A percentile compares a stretch with the other conserved stretches of the same genome.
Conservation (phyloP, 1,140 invertebrate genomes). For the Drosophila pandora region DNA sequence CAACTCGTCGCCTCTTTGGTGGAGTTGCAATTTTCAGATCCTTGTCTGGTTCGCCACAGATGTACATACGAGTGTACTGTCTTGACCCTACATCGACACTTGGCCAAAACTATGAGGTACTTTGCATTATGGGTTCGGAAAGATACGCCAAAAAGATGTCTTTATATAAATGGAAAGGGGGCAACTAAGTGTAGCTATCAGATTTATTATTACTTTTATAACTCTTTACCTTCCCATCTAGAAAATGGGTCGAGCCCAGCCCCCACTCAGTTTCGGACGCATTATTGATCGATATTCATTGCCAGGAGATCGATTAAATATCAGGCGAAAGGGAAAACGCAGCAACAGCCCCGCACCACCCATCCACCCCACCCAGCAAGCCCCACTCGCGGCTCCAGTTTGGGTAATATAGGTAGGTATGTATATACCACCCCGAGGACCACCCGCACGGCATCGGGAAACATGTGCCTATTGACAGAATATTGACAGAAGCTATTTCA, state of each 20-base stretch:
- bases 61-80: slow-evolving; percentile 41
- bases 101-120: slow-evolving; percentile 26
- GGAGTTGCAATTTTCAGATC: slow-evolving; percentile 52
- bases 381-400: slow-evolving; percentile 11
- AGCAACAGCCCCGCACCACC: slow-evolving; percentile 16
- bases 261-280: slow-evolving; percentile 33
- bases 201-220: neutral
- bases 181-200: neutral
- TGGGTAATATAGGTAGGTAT: slow-evolving; percentile 11
- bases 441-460: slow-evolving; percentile 57
- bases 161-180: slow-evolving; percentile 21
- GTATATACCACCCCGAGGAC: slow-evolving; percentile 20
- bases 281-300: slow-evolving; percentile 43
- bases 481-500: slow-evolving; percentile 83
- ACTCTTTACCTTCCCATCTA: neutral
- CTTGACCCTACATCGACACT: slow-evolving; percentile 44
- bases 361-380: neutral
- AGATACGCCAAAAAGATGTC: slow-evolving; percentile 33
- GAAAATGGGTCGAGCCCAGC: slow-evolving; percentile 37
- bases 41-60: slow-evolving; percentile 52
- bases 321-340: slow-evolving; percentile 61
- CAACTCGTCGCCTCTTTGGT: slow-evolving; percentile 1
- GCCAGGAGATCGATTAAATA: slow-evolving; percentile 66
- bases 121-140: slow-evolving; percentile 32
- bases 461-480: slow-evolving; percentile 80